These are phyloP conservation scores for Hylomyscus alleni DNA, from an alignment of 2,797 vertebrate species.

Conservation along the genomic window DNA sequence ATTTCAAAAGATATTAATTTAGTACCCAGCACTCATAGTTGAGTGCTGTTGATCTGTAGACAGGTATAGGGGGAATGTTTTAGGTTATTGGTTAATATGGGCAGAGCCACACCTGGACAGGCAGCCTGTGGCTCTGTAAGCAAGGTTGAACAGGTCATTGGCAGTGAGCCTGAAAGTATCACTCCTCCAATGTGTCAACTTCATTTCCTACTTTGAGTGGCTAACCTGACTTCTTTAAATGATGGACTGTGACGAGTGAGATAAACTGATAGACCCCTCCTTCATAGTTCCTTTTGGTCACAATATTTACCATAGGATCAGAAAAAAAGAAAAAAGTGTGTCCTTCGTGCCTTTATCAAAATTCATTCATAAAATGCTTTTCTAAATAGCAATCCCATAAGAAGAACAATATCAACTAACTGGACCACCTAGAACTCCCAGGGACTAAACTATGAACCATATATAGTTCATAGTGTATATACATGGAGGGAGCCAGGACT, in stretches of 20 bases:
- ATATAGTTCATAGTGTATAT: no score
- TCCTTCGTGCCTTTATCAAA: background rate
- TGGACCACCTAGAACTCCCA: no score
- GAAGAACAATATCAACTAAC: no score
- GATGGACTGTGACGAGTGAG: background rate
- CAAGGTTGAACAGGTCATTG: background rate
- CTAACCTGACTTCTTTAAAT: background rate
- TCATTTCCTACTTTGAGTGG: background rate
- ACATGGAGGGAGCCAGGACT: no score
- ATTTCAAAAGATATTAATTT: background rate
- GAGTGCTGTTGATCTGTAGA: background rate
- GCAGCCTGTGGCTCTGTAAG: background rate
- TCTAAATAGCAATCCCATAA: no score
- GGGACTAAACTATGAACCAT: no score
- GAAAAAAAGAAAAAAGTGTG: background rate
- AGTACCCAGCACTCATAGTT: background rate
- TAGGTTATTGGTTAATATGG: background rate
- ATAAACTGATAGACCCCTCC: background rate
- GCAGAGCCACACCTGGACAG: background rate
- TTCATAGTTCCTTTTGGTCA: background rate
- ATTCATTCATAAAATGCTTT: no score
- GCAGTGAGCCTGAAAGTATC: no score
- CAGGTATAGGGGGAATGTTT: background rate
- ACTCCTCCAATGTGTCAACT: background rate
- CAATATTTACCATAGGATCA: background rate